Base-by-base conservation (phyloP, 30 jellyfish, hydroid and myxozoan genomes). In the Cassiopea andromeda region DNA sequence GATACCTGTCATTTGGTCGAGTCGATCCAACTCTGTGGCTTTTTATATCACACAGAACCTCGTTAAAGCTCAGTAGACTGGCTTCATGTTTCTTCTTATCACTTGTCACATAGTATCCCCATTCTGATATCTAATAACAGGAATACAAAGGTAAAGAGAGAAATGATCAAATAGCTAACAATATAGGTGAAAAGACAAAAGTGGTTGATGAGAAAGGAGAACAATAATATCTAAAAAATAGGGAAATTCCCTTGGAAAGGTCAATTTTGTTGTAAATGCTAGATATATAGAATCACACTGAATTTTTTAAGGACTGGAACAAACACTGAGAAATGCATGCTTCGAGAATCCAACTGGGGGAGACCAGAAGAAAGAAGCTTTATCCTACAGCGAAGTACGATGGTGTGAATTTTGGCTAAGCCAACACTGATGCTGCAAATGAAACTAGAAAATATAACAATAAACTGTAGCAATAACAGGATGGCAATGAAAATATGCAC, bases 61-160 rank as follows among this genome's bases (percentile, higher is more conserved):
- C 98, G 0, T 85, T 86, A 82, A 92, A 92, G 57, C 98, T 92
- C n/a, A 92, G 86, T 44, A 92, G 91, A 27, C 49, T 74, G 1
- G 85, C 98, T 19, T 19, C 18, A 1, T 64, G n/a, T 17, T 57
- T 60, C 60, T 66, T 27, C 7, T 19, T 50, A 1, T 7, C 48
- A 19, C 67, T 59, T 48, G 88, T 60, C 43, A 16, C 46, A 5
- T 45, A 2, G 58, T 57, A 80, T 18, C 69, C 76, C 38, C 38
- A 7, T 19, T 18, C 47, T 38, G 83, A 75, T 17, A 75, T 75
- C 83, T 75, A 61, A 61, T 8, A 14, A 27, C 14, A 45, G 44
- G 69, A 75, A 72, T 38, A 49, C 14, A 14, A 2, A 19, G n/a
- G 12, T 72, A 27, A 72, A 13, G 19, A 72, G 45, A 2, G 27